Evolutionary conservation across 2,888 invertebrate genomes (phyloP).

Genomic region (Mesorhabditis sp.): DNA sequence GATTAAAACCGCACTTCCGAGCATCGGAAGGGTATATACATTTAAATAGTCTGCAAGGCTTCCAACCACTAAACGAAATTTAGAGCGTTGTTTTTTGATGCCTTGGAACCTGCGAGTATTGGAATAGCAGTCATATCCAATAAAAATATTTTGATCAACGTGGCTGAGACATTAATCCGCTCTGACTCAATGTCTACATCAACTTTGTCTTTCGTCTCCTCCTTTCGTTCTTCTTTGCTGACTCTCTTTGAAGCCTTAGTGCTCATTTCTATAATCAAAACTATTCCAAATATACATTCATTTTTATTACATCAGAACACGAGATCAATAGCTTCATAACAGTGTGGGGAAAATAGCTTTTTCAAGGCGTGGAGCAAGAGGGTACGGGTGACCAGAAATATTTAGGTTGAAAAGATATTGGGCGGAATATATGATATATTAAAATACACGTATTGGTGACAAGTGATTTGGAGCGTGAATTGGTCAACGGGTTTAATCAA

Average conservation of each 20-base stretch:
- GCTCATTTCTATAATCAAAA: neutral
- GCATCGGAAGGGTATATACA: neutral
- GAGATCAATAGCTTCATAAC: too few relatives aligned
- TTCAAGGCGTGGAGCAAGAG: too few relatives aligned
- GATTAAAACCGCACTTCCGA: neutral
- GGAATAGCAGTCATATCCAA: neutral
- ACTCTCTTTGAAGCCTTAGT: neutral
- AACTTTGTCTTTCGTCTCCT: neutral
- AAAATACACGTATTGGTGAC: too few relatives aligned
- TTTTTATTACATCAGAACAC: neutral
- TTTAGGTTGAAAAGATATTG: too few relatives aligned
- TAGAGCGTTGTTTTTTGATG: too few relatives aligned
- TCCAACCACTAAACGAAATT: neutral
- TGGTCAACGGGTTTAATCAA: too few relatives aligned
- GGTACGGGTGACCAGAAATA: too few relatives aligned
- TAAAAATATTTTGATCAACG: neutral
- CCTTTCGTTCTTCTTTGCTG: neutral
- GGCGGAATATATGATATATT: too few relatives aligned
- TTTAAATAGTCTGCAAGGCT: neutral
- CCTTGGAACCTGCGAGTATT: neutral
- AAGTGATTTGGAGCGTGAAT: too few relatives aligned
- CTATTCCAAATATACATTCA: neutral
- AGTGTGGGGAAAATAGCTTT: too few relatives aligned
- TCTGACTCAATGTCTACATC: neutral
- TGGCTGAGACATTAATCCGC: neutral